Percentiles rank a stretch among this genome's conserved stretches.
phyloP scores from a whole-genome alignment of 2,797 vertebrate genomes.

The Dallia pectoralis region DNA sequence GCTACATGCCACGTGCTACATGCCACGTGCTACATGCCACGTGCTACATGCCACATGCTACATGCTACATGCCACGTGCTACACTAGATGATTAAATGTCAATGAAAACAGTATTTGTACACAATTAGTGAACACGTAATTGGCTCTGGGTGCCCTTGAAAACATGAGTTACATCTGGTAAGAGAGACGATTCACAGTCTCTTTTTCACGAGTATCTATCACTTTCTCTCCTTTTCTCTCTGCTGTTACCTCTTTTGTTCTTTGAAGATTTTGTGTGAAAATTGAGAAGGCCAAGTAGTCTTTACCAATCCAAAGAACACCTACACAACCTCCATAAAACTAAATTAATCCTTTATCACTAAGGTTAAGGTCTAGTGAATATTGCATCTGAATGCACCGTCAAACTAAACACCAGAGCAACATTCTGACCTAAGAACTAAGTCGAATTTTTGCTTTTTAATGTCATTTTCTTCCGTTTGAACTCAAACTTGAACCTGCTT shows the following conservation, averaged over 20 bases:
- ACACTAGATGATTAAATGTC: not conserved
- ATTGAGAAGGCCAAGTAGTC: too few species aligned
- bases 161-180: not conserved
- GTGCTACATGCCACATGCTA: too few species aligned
- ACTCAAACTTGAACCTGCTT: too few species aligned
- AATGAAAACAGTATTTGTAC: not conserved
- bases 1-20: too few species aligned
- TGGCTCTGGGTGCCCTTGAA: not conserved
- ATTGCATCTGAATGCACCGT: slow-evolving; percentile 40
- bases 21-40: too few species aligned
- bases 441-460: too few species aligned
- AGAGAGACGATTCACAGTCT: not conserved
- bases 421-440: too few species aligned
- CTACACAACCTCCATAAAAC: not conserved
- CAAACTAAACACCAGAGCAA: not conserved
- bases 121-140: not conserved
- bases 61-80: too few species aligned
- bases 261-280: too few species aligned
- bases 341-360: slow-evolving; percentile 2
- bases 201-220: not conserved
- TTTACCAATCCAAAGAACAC: not conserved
- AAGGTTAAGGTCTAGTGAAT: slow-evolving; percentile 34
- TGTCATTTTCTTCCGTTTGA: too few species aligned
- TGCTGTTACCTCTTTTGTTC: slow-evolving; percentile 40
- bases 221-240: slow-evolving; percentile 9